These are phyloP conservation scores for Pica pica DNA, from an alignment of 2,113 vertebrate species.

Conservation along the genomic window DNA sequence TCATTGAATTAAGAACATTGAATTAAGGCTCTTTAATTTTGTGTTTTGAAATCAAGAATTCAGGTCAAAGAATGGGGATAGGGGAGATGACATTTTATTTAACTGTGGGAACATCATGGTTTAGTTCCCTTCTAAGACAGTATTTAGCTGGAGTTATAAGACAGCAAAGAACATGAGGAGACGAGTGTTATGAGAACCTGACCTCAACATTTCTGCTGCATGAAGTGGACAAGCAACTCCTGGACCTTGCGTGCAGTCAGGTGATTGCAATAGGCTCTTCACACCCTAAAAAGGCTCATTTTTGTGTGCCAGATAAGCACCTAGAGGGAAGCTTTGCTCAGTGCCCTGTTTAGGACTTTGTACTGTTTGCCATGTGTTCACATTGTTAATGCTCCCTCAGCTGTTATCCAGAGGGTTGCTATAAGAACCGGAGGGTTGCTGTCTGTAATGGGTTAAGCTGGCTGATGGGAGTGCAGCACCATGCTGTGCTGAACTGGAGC, in stretches of 20 bases:
- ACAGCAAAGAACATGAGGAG: background rate
- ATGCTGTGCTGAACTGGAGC: background rate
- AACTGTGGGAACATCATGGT: background rate
- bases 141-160: background rate
- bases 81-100: background rate
- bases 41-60: conserved; percentile 16
- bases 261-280: background rate
- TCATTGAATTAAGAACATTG: background rate
- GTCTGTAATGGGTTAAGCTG: background rate
- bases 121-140: background rate
- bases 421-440: background rate
- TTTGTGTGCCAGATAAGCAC: background rate
- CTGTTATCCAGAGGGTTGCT: background rate
- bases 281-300: background rate
- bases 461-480: background rate
- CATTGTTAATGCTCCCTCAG: background rate
- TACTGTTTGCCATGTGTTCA: background rate
- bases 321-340: background rate
- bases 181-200: background rate
- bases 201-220: background rate
- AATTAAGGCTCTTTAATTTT: conserved; percentile 22
- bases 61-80: background rate
- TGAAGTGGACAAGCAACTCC: background rate
- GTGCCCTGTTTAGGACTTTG: background rate
- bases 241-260: background rate